phyloP scores from a whole-genome alignment of 2,113 vertebrate genomes.

The Strigops habroptila region DNA sequence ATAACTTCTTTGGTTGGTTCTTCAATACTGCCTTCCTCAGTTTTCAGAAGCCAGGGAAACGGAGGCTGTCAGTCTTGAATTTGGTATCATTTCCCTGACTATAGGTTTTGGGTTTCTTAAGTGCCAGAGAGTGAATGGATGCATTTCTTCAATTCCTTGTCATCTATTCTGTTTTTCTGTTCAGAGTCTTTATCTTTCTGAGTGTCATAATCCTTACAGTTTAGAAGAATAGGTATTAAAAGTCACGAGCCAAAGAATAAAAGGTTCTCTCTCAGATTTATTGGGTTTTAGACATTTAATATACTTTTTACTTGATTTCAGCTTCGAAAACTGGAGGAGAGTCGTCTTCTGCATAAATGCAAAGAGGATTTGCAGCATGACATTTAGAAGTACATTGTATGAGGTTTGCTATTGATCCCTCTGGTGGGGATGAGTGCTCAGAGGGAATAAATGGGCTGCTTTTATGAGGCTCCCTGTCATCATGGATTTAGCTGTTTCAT shows the following conservation, averaged over 20 bases:
- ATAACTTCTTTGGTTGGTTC: neutral
- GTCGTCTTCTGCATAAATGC: conserved; percentile 65
- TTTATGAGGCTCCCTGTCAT: conserved; percentile 84
- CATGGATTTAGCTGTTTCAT: conserved; percentile 86
- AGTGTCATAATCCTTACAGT: neutral
- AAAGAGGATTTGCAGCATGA: conserved; percentile 70
- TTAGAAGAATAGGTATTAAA: neutral
- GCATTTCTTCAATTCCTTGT: neutral
- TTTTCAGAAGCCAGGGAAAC: neutral
- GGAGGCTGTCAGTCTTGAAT: neutral
- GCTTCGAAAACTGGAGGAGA: conserved; percentile 43
- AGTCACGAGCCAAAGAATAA: neutral
- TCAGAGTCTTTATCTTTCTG: neutral
- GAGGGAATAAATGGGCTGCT: conserved; percentile 74
- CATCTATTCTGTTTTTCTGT: neutral
- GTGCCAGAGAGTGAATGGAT: neutral
- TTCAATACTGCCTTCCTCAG: neutral
- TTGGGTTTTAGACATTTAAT: conserved; percentile 34
- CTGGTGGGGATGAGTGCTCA: conserved; percentile 72
- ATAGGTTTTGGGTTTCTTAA: neutral
- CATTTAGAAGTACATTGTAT: conserved; percentile 77
- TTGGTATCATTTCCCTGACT: neutral
- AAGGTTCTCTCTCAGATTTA: neutral
- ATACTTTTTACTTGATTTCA: conserved; percentile 30
- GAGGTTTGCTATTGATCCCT: conserved; percentile 80